A percentile compares a stretch with the other conserved stretches of the same genome.
phyloP scores from a whole-genome alignment of 2,888 invertebrate species.

The Camponotus fellah region DNA sequence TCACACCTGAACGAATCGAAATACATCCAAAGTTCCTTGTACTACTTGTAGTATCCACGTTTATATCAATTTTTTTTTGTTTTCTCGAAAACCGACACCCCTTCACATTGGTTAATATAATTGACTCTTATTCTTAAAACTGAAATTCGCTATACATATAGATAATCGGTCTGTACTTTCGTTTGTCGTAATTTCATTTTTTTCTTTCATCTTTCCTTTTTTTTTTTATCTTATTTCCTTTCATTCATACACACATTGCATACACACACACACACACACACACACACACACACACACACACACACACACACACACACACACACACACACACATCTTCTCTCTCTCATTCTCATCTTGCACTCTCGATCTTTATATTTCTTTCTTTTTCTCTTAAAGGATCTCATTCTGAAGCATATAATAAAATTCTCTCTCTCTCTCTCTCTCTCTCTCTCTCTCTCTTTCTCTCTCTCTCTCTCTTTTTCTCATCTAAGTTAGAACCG shows the following conservation, averaged over 20 bases:
- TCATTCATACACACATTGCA: background rate
- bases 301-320: background rate
- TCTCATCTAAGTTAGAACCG: constrained; percentile 30
- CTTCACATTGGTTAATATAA: constrained; percentile 69
- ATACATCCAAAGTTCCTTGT: constrained; percentile 69
- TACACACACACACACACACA: background rate
- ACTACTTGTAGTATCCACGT: constrained; percentile 62
- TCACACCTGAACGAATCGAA: constrained; percentile 74
- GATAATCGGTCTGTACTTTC: constrained; percentile 70
- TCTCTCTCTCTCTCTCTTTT: constrained; percentile 1
- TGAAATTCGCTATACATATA: constrained; percentile 64
- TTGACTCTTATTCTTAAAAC: constrained; percentile 73
- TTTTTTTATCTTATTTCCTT: background rate
- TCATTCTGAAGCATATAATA: constrained; percentile 44
- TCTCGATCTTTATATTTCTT: constrained; percentile 19
- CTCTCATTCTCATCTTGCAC: background rate
- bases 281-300: too few relatives aligned
- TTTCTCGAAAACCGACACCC: constrained; percentile 51
- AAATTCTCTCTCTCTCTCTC: constrained; percentile 32
- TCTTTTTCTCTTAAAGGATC: constrained; percentile 30
- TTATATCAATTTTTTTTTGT: constrained; percentile 58
- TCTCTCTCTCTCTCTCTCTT: background rate
- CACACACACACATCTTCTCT: background rate
- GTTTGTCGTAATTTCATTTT: constrained; percentile 49
- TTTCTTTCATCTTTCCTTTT: constrained; percentile 12